phyloP scores from a whole-genome alignment of 2,797 vertebrate genomes.

The Propithecus perrieri region DNA sequence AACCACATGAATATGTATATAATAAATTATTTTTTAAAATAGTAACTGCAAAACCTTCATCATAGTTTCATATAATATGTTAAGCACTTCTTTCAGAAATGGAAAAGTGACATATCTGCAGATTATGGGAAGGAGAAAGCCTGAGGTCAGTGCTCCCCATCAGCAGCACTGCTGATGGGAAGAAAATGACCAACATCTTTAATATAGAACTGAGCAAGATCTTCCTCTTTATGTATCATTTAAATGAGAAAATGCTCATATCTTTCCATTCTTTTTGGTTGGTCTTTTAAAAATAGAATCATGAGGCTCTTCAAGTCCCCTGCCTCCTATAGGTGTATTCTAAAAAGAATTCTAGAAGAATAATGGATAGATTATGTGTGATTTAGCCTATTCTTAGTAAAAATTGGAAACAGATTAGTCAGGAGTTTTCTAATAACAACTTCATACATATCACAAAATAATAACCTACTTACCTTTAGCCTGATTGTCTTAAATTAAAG shows the following conservation, averaged over 20 bases:
- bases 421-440: constrained; percentile 35
- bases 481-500: constrained; percentile 34
- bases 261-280: constrained; percentile 42
- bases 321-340: background rate
- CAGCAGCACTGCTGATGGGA: constrained; percentile 19
- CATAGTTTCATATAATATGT: constrained; percentile 49
- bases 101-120: constrained; percentile 41
- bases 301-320: background rate
- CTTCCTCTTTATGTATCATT: constrained; percentile 56
- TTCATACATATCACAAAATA: constrained; percentile 23
- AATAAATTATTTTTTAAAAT: constrained; percentile 37
- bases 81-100: constrained; percentile 61
- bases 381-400: constrained; percentile 51
- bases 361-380: background rate
- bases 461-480: background rate
- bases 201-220: constrained; percentile 51
- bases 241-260: constrained; percentile 63
- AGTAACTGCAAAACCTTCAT: constrained; percentile 47
- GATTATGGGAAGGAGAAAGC: constrained; percentile 48
- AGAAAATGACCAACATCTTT: constrained; percentile 68
- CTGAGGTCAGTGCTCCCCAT: constrained; percentile 54
- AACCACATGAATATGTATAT: constrained; percentile 26
- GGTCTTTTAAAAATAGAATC: constrained; percentile 65
- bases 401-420: constrained; percentile 26
- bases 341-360: constrained; percentile 29